phyloP scores from a whole-genome alignment of 2,888 invertebrate genomes.

The Belgica antarctica region DNA sequence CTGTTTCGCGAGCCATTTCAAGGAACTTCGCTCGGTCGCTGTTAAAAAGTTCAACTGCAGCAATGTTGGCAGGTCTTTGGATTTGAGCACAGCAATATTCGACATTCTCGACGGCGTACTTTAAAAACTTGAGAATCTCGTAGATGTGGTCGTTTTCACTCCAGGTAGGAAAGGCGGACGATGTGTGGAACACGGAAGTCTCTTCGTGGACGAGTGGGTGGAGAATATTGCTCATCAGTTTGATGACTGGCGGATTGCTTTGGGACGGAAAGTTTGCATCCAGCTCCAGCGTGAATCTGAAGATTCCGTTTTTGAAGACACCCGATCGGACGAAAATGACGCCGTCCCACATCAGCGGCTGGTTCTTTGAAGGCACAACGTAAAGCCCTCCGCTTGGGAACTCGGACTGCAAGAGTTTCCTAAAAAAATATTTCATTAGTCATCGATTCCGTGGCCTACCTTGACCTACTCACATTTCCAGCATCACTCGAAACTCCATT shows the following conservation, averaged over 20 bases:
- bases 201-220: conserved; percentile 26
- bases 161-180: conserved; percentile 36
- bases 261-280: conserved; percentile 7
- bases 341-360: conserved; percentile 25
- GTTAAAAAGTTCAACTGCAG: conserved; percentile 47
- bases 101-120: conserved; percentile 19
- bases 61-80: background rate
- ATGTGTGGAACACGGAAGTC: conserved; percentile 16
- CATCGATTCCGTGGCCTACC: background rate
- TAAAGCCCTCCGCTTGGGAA: conserved; percentile 26
- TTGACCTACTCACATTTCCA: conserved; percentile 25
- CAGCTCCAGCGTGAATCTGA: conserved; percentile 29
- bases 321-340: conserved; percentile 23
- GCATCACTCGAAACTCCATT: conserved; percentile 21
- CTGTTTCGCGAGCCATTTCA: conserved; percentile 49
- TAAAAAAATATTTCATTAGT: conserved; percentile 16
- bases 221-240: background rate
- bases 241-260: conserved; percentile 17
- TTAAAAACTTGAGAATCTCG: conserved; percentile 25
- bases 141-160: conserved; percentile 34
- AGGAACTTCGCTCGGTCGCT: conserved; percentile 48
- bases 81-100: conserved; percentile 26
- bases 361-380: conserved; percentile 13
- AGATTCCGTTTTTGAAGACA: conserved; percentile 18
- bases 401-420: conserved; percentile 26